Base-by-base conservation (phyloP, 2,113 vertebrate species). In the Morone chrysops region DNA sequence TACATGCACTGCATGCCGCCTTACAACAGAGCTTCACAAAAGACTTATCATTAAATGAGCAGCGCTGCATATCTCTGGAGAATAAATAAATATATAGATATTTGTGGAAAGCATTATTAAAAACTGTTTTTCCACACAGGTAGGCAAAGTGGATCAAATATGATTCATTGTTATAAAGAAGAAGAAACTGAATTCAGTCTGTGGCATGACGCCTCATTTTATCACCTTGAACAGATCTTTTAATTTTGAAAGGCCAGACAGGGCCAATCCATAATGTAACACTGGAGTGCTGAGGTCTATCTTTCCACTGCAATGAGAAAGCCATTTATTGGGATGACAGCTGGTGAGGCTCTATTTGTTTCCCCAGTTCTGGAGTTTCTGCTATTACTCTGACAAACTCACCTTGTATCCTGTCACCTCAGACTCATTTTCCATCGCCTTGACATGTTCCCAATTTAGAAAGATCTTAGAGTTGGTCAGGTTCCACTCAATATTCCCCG, bases 361-460 rank as follows among this genome's bases (percentile, higher is more conserved):
- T 88, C 80, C 80, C 20, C 36, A 71, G 48, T 87, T 80, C 43
- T 68, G 77, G 72, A 60, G 25, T 77, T 85, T 72, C 47, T 85
- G 59, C 81, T 70, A 63, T 86, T 73, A 47, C 65, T 75, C 84
- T 78, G 62, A 88, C 71, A 91, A 8, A 81, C 95, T 96, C 92
- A 97, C 97, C 95, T 99, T 97, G 90, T 97, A 98, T 86, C 97
- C 97, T 57, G 96, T 84, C 63, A 97, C 96, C 85, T 97, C 95
- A 4, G 97, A 98, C 87, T 98, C 97, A 48, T 97, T 98, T 89
- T 97, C 96, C 96, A 96, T 96, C 5, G 96, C 97, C 93, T 96
- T 97, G 45, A 98, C 96, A 0, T 96, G 96, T 65, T 98, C 96
- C 96, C 96, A 99, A 81, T 97, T 98, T 88, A 98, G 91, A 92